A percentile compares a stretch with the other conserved stretches of the same genome.
These are phyloP conservation scores for Crotophaga sulcirostris DNA, from an alignment of 2,113 vertebrate genomes.

Conservation along the genomic window DNA sequence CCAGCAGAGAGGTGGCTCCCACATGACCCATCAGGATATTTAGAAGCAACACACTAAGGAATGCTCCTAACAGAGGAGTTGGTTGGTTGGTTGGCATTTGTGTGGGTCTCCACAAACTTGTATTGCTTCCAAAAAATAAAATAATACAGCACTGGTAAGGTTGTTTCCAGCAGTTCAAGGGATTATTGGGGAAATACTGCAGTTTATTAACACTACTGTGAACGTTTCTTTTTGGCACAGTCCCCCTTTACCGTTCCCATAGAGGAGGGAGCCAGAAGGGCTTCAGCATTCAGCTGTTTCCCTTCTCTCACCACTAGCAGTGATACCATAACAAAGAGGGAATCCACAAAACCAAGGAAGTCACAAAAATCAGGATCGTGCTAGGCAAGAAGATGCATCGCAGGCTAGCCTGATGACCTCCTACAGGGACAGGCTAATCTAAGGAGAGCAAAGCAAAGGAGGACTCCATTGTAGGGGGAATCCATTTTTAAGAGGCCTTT, in stretches of 20 bases:
- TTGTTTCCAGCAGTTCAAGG: neutral
- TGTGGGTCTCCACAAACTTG: neutral
- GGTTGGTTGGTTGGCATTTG: neutral
- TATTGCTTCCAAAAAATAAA: neutral
- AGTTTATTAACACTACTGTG: neutral
- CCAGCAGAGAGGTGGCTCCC: neutral
- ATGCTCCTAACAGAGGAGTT: neutral
- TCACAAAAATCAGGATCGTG: neutral
- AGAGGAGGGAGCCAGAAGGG: neutral
- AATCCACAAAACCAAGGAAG: neutral
- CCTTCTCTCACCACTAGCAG: neutral
- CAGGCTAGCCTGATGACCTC: neutral
- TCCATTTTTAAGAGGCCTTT: neutral
- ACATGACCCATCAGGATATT: neutral
- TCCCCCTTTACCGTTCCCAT: neutral
- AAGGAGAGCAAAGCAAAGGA: neutral
- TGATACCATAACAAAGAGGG: neutral
- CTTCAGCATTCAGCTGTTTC: neutral
- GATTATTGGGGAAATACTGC: constrained; percentile 33
- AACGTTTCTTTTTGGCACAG: constrained; percentile 34
- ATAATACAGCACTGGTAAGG: neutral
- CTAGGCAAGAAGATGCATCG: neutral
- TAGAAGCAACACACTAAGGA: neutral
- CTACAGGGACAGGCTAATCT: neutral
- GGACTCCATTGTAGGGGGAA: neutral